Percentiles rank a stretch among this genome's conserved stretches.
Conservation (phyloP, 1,140 invertebrate species). For the Hesperophylax magnus region DNA sequence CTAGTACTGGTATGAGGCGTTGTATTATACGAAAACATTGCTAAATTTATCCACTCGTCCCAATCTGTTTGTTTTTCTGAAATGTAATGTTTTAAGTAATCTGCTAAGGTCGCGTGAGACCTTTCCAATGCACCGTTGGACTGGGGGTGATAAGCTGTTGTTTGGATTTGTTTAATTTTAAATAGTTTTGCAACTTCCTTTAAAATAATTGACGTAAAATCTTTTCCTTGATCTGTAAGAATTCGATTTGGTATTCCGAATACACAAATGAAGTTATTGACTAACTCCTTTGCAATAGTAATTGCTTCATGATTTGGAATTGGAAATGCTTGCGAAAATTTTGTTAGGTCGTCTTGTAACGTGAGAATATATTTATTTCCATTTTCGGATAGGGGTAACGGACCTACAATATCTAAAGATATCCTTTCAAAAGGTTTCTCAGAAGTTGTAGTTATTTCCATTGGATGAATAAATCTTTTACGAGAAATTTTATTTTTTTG, state of each 20-base stretch:
- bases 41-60: neutral
- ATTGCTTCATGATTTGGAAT: constrained; percentile 1
- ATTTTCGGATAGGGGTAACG: neutral
- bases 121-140: neutral
- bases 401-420: constrained; percentile 6
- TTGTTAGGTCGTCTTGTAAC: neutral
- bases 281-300: neutral
- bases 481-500: neutral
- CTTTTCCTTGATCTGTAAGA: neutral
- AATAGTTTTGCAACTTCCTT: constrained; percentile 3
- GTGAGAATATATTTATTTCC: constrained; percentile 3
- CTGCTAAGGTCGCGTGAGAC: neutral
- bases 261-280: neutral
- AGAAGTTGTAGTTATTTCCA: neutral
- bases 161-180: neutral
- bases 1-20: neutral
- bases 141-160: neutral
- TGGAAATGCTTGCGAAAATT: neutral
- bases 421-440: neutral
- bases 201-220: no score
- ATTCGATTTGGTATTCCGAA: neutral
- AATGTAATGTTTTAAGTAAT: neutral
- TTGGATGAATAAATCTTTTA: neutral
- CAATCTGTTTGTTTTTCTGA: neutral
- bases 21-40: neutral